A percentile compares a stretch with the other conserved stretches of the same genome.
Evolutionary conservation across 2,113 vertebrate species (phyloP).

Genomic region (Seriola dumerili): DNA sequence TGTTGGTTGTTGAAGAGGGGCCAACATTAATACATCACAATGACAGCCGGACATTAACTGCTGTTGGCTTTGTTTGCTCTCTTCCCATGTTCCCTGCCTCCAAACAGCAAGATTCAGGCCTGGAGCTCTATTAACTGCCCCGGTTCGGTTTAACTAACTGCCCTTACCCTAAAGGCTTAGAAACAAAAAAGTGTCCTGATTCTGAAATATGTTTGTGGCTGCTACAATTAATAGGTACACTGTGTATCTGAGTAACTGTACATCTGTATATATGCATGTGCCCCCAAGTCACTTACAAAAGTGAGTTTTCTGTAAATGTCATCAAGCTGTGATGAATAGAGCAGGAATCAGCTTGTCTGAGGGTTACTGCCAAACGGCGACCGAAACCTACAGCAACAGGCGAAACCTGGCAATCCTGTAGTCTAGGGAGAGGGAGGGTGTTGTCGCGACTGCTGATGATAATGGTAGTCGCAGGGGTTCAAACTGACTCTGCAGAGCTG

Average conservation of each 20-base stretch:
- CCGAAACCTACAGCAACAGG: constrained; percentile 81
- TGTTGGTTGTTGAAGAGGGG: background rate
- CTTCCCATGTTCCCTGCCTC: constrained; percentile 2
- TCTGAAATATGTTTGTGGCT: constrained; percentile 2
- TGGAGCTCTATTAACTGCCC: constrained; percentile 37
- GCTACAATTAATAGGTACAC: constrained; percentile 10
- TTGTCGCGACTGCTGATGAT: constrained; percentile 63
- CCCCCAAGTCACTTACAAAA: constrained; percentile 51
- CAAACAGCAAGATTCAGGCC: constrained; percentile 33
- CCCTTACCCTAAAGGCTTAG: constrained; percentile 37
- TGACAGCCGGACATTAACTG: constrained; percentile 38
- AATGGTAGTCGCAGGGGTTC: constrained; percentile 68
- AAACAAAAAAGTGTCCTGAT: constrained; percentile 48
- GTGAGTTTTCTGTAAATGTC: constrained; percentile 65
- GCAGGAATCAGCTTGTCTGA: constrained; percentile 82
- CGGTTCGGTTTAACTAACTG: constrained; percentile 25
- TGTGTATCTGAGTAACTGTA: constrained; percentile 11
- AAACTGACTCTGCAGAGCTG: constrained; percentile 80
- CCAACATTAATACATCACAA: background rate
- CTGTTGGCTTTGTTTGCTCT: constrained; percentile 41
- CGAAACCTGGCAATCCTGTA: constrained; percentile 83
- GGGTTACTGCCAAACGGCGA: constrained; percentile 73
- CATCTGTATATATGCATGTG: constrained; percentile 12
- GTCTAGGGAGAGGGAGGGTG: constrained; percentile 76
- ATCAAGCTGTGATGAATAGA: constrained; percentile 66